Evolutionary conservation across 2,113 vertebrate species (phyloP), one percentile per base, ranked within the genome.

Genomic region (Jaculus jaculus): DNA sequence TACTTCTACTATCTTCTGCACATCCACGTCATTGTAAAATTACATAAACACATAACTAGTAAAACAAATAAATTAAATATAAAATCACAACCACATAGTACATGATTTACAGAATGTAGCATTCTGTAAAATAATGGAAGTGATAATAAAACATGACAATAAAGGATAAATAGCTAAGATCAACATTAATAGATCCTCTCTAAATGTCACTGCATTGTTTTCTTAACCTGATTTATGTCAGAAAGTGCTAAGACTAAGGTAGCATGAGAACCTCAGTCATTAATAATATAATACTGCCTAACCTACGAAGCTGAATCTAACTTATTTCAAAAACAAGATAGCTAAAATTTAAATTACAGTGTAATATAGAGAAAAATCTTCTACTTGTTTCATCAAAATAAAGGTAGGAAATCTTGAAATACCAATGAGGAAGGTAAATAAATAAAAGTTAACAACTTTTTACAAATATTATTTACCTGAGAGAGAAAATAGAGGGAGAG

Each of bases 31-130:
- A 96, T 99, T 99, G 94, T 96, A 97, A 97, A 99, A 99, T 95
- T 99, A 99, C 87, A 99, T 99, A 98, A 99, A 99, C 82, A 99
- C 99, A 92, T 99, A 99, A 87, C 99, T 99, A 93, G 32, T 96
- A 96, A 94, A 2, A 11, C 60, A 97, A 90, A 94, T 78, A 92
- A 71, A 96, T 74, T 37, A 93, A 92, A 72, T 54, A 28, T 84
- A 93, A 94, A 95, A 90, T 93, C 71, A 87, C 23, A 37, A 92
- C 30, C 10, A 58, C 32, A 84, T 6, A 89, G n/a, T 37, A 82
- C 8, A 81, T 60, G 34, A n/a, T 47, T 95, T 58, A 91, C 28
- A 95, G 83, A 15, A 68, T 77, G 72, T 68, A 84, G 8, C 37
- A 78, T 68, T 75, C 65, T 75, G 84, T 91, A 26, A 92, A 92